Base-by-base conservation (phyloP, 1,140 invertebrate genomes). In the Mesaphorura yosii region DNA sequence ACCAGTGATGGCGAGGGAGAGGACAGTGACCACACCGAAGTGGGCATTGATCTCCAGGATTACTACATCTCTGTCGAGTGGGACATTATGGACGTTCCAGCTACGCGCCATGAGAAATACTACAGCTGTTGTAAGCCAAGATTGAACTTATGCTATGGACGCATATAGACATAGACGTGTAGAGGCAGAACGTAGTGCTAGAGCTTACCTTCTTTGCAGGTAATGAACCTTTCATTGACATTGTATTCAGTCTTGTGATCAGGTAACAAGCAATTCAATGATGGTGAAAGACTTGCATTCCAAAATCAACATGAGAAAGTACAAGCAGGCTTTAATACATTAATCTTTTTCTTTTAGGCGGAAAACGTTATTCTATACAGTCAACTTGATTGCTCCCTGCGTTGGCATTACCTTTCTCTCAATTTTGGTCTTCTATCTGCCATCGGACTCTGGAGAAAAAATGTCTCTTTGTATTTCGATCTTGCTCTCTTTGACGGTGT, bases 211-310 rank as follows among this genome's bases (percentile, higher is more conserved):
- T n/a, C n/a, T n/a, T n/a, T n/a, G n/a, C n/a, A n/a, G n/a, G n/a
- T 70, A 82, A 88, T 66, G 86, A 90, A 69, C 87, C 88, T 26
- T 94, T 90, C 69, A 84, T 87, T 17, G 88, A 98, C 72, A 95
- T 98, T 65, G 93, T 92, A 57, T 99, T 98, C 76, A 93, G 96
- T 70, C 86, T 99, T 61, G 95, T 91, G 28, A n/a, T n/a, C n/a
- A n/a, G n/a, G n/a, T n/a, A n/a, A n/a, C n/a, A n/a, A n/a, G n/a
- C n/a, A n/a, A n/a, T n/a, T n/a, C n/a, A n/a, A n/a, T n/a, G n/a
- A n/a, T n/a, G n/a, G n/a, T n/a, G n/a, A n/a, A n/a, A n/a, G n/a
- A n/a, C n/a, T n/a, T n/a, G n/a, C n/a, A n/a, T n/a, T n/a, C n/a
- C n/a, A n/a, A n/a, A n/a, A n/a, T n/a, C n/a, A n/a, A n/a, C n/a